These are phyloP conservation scores for Ochropleura plecta DNA, from an alignment of 2,888 invertebrate genomes.

Conservation along the genomic window DNA sequence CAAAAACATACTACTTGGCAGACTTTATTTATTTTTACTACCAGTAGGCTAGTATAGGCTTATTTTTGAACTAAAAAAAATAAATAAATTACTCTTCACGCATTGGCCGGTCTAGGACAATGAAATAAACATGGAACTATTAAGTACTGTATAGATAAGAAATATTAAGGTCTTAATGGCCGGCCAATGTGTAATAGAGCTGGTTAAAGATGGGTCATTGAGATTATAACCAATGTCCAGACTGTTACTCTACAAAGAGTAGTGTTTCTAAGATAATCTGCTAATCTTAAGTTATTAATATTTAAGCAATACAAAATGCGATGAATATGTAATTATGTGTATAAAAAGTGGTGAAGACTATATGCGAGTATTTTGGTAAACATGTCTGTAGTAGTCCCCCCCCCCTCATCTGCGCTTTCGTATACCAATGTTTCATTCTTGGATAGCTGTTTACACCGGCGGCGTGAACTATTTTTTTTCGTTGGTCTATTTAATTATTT, in stretches of 20 bases:
- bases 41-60: neutral
- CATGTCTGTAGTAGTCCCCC: too few species aligned
- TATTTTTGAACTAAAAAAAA: neutral
- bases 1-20: neutral
- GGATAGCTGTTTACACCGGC: neutral
- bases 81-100: neutral
- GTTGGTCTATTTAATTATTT: neutral
- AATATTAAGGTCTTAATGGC: neutral
- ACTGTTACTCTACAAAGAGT: constrained; percentile 38
- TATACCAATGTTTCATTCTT: neutral
- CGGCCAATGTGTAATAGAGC: constrained; percentile 18
- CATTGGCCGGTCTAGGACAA: neutral
- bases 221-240: constrained; percentile 41
- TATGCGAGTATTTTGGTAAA: constrained; percentile 48
- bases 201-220: neutral
- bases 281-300: constrained; percentile 51
- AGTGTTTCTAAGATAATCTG: constrained; percentile 27
- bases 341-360: constrained; percentile 52
- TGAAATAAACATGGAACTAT: neutral
- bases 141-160: neutral
- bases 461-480: neutral
- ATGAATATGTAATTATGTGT: constrained; percentile 61
- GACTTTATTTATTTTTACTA: neutral
- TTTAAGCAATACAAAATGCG: constrained; percentile 54
- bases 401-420: neutral